These are phyloP conservation scores for Cassiopea xamachana DNA, from an alignment of 30 jellyfish, hydroid and myxozoan species.

Conservation along the genomic window DNA sequence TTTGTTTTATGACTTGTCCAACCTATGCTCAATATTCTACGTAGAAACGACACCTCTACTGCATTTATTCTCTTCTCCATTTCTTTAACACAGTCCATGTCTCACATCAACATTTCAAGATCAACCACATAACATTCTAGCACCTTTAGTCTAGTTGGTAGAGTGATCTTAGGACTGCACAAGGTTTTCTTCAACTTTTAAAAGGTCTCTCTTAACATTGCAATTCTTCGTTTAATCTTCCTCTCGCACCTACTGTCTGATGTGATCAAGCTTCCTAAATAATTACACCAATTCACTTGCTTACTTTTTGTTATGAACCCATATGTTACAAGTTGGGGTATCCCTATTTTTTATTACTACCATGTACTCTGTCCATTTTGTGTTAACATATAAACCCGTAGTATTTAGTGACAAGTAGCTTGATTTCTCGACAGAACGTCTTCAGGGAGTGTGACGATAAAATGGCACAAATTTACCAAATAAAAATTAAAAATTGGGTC, in stretches of 20 bases:
- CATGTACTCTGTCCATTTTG: slow-evolving; percentile 11
- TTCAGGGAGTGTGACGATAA: too few relatives aligned
- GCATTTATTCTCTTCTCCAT: too few relatives aligned
- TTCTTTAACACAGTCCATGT: too few relatives aligned
- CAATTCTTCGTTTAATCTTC: background rate
- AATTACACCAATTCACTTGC: background rate
- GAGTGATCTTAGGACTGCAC: slow-evolving; percentile 4
- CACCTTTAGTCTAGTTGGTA: slow-evolving; percentile 10
- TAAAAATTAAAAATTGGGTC: too few relatives aligned
- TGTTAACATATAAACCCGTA: slow-evolving; percentile 2
- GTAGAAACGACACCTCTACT: background rate
- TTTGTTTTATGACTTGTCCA: slow-evolving; percentile 21
- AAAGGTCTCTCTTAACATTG: slow-evolving; percentile 21
- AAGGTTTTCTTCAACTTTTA: background rate
- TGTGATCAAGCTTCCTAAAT: background rate
- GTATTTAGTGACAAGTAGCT: too few relatives aligned
- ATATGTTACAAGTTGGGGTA: slow-evolving; percentile 2
- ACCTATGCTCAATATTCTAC: background rate
- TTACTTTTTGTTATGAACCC: background rate
- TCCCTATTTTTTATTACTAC: background rate
- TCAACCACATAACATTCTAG: background rate
- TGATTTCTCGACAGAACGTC: too few relatives aligned
- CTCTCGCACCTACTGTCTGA: slow-evolving; percentile 14
- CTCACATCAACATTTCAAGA: background rate
- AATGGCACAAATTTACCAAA: too few relatives aligned